These are phyloP conservation scores for Sebastes nivosus DNA, from an alignment of 2,797 vertebrate genomes.

Conservation along the genomic window DNA sequence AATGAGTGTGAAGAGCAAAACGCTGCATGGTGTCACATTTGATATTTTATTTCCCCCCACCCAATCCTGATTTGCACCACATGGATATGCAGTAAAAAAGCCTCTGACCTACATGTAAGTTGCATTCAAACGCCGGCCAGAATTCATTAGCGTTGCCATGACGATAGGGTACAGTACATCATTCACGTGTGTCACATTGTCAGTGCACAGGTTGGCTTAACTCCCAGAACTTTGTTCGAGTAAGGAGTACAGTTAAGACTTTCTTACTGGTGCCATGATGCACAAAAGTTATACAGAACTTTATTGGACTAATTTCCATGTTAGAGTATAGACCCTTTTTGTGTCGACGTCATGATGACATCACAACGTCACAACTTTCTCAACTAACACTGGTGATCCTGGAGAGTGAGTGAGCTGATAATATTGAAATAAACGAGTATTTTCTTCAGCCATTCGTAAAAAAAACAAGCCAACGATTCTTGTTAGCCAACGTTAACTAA, in stretches of 20 bases:
- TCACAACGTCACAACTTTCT: no score
- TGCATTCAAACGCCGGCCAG: conserved; percentile 43
- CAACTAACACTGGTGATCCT: no score
- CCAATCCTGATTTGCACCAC: conserved; percentile 8
- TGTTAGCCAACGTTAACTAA: no score
- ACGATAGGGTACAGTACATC: conserved; percentile 21
- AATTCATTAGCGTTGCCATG: conserved; percentile 53
- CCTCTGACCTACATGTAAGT: conserved; percentile 60
- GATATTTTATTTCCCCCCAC: conserved; percentile 9
- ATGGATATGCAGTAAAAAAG: conserved; percentile 5
- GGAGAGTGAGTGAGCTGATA: no score
- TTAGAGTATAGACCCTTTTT: no score
- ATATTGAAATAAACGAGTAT: no score
- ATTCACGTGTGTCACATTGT: conserved; percentile 46
- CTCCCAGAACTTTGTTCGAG: conserved; percentile 39
- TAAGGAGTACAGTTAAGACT: conserved; percentile 14
- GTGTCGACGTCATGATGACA: no score
- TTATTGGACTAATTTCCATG: background rate
- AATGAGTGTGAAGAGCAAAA: conserved; percentile 55
- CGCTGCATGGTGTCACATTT: conserved; percentile 29
- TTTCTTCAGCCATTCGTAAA: no score
- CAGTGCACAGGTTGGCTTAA: conserved; percentile 23
- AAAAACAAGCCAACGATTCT: no score
- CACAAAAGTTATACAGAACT: background rate
- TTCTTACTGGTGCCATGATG: background rate